Evolutionary conservation across 2,113 vertebrate genomes (phyloP), one percentile per base, ranked within the genome.

Genomic region (Antechinus stuartii): DNA sequence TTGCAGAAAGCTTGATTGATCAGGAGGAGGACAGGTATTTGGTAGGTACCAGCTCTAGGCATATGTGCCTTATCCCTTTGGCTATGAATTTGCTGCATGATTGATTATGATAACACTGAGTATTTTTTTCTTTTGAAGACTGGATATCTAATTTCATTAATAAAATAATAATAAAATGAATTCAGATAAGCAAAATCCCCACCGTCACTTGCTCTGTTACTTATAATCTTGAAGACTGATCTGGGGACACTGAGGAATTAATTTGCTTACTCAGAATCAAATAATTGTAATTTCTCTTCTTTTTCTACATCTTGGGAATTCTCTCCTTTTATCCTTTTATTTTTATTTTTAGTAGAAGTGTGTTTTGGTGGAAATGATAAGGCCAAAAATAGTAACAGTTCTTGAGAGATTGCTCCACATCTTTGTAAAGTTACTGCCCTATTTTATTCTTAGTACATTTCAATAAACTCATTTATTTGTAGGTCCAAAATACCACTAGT

Each of bases 401-500:
- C 53, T 92, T 57, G 5, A 55, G 91, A 84, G 0, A 57, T 76
- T 55, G 54, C 0, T 8, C 3, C 47, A 92, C 0, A 90, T 55
- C 55, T 97, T 97, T 95, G 9, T 89, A 91, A 35, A 92, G 0
- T 8, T 90, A 46, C 5, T 90, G 24, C 54, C 42, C 27, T 2
- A 1, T 5, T 95, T 95, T 93, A 93, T 93, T 57, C 11, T 89
- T 93, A 95, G 89, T 91, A 7, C 94, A 93, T 50, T 19, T 9
- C 90, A 68, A 9, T 95, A 53, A 26, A 49, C 61, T 92, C n/a
- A 27, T 46, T 27, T 54, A n/a, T 35, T 54, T 93, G 22, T 55
- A 89, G 19, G 46, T 96, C 91, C n/a, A 95, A 93, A 96, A 93
- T 92, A 90, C 25, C 61, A 76, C 30, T 57, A 35, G n/a, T 89